phyloP scores from a whole-genome alignment of 2,888 invertebrate genomes.

The Lasioglossum marginatum region DNA sequence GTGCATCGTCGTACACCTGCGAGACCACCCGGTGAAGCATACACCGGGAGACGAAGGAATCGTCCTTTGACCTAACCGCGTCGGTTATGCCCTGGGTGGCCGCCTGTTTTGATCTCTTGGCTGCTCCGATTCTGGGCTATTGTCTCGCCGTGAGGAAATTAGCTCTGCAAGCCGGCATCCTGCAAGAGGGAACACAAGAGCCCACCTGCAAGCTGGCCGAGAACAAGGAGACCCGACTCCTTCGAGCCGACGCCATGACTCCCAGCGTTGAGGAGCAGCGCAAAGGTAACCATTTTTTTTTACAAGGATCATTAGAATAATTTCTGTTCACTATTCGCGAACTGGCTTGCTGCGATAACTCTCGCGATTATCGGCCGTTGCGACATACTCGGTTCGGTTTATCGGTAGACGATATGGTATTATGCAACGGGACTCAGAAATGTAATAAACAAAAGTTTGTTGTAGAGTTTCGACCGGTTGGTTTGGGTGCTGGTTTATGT shows the following conservation, averaged over 20 bases:
- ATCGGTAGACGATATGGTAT: not conserved
- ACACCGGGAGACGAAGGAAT: not conserved
- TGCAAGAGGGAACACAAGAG: constrained; percentile 75
- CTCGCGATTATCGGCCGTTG: not conserved
- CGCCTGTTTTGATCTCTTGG: constrained; percentile 79
- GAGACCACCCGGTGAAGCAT: not conserved
- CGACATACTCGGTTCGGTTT: not conserved
- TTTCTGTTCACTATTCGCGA: not conserved
- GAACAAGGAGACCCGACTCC: constrained; percentile 82
- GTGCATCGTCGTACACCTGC: not conserved
- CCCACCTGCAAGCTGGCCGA: constrained; percentile 82
- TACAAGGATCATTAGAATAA: not conserved
- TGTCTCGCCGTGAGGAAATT: constrained; percentile 79
- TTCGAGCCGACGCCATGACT: constrained; percentile 85
- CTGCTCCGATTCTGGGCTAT: constrained; percentile 79
- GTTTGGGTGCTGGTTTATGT: not conserved
- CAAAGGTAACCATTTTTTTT: constrained; percentile 79
- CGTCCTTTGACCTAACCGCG: constrained; percentile 11
- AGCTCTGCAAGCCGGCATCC: constrained; percentile 77
- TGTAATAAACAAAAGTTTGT: not conserved
- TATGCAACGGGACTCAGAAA: not conserved
- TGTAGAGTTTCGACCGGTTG: not conserved
- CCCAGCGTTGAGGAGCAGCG: constrained; percentile 86
- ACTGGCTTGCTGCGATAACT: not conserved
- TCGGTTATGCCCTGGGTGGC: constrained; percentile 81